phyloP scores from a whole-genome alignment of 2,888 invertebrate species.

The Bellardia bayeri region DNA sequence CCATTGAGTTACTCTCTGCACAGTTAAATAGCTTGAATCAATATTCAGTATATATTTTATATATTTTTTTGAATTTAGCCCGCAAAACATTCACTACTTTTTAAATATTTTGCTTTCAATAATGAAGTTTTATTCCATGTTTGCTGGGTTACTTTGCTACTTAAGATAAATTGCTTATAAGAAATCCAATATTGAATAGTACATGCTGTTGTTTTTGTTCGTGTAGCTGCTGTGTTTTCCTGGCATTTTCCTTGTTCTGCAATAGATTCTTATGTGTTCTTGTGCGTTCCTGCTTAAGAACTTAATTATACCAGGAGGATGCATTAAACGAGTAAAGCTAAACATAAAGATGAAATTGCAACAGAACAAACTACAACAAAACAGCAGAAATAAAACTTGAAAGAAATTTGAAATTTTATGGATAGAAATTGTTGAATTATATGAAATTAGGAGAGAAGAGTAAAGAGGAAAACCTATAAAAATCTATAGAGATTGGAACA shows the following conservation, averaged over 20 bases:
- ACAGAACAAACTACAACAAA: conserved; percentile 2
- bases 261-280: background rate
- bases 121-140: background rate
- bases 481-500: conserved; percentile 40
- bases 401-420: conserved; percentile 69
- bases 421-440: conserved; percentile 64
- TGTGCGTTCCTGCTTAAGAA: conserved; percentile 56
- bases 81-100: too few relatives aligned
- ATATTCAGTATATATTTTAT: too few relatives aligned
- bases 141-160: conserved; percentile 12
- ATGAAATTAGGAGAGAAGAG: background rate
- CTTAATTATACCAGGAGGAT: conserved; percentile 72
- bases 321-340: conserved; percentile 67
- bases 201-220: background rate
- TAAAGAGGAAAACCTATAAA: conserved; percentile 28
- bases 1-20: too few relatives aligned
- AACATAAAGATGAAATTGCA: conserved; percentile 58
- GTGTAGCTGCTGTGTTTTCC: background rate
- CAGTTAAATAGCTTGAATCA: too few relatives aligned
- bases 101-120: too few relatives aligned
- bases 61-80: too few relatives aligned
- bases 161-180: conserved; percentile 7
- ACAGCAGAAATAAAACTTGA: conserved; percentile 34
- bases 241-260: background rate
- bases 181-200: conserved; percentile 28